Percentiles rank a stretch among this genome's conserved stretches.
These are phyloP conservation scores for Platysternon megacephalum DNA, from an alignment of 2,113 vertebrate species.

Conservation along the genomic window DNA sequence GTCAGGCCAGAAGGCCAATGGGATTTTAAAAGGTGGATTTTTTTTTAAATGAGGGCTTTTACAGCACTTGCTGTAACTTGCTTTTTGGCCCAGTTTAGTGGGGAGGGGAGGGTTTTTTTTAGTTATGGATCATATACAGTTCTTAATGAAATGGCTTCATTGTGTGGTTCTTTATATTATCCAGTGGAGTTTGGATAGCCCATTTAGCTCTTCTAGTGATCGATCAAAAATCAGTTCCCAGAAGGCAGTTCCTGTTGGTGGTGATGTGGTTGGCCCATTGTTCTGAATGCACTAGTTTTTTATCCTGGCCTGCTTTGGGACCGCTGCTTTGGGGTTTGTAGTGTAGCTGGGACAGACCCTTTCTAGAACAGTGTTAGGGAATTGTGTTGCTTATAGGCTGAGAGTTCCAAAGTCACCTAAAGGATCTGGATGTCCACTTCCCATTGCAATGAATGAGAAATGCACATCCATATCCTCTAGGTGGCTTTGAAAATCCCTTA, in stretches of 20 bases:
- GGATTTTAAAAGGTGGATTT: neutral
- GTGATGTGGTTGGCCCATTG: neutral
- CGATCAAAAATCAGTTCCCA: neutral
- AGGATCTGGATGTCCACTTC: no score
- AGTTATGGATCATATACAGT: slow-evolving; percentile 57
- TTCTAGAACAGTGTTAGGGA: fast-evolving
- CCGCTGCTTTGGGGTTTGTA: fast-evolving
- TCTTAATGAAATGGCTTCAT: slow-evolving; percentile 67
- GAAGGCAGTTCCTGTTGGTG: fast-evolving
- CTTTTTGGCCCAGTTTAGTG: slow-evolving; percentile 56
- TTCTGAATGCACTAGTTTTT: neutral
- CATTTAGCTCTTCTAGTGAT: slow-evolving; percentile 37
- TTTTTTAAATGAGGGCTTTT: slow-evolving; percentile 42
- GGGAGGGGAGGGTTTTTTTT: neutral
- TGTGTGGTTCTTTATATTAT: slow-evolving; percentile 60
- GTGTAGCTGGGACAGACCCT: neutral
- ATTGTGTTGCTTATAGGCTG: no score
- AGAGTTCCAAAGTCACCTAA: neutral
- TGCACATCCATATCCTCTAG: fast-evolving
- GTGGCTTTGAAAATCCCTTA: neutral
- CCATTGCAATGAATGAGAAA: neutral
- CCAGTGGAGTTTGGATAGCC: neutral
- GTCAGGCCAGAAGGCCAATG: neutral
- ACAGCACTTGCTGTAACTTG: slow-evolving; percentile 1
- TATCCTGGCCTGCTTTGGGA: neutral